Conservation (phyloP, 2,888 invertebrate genomes). For the Heliconius hortense region DNA sequence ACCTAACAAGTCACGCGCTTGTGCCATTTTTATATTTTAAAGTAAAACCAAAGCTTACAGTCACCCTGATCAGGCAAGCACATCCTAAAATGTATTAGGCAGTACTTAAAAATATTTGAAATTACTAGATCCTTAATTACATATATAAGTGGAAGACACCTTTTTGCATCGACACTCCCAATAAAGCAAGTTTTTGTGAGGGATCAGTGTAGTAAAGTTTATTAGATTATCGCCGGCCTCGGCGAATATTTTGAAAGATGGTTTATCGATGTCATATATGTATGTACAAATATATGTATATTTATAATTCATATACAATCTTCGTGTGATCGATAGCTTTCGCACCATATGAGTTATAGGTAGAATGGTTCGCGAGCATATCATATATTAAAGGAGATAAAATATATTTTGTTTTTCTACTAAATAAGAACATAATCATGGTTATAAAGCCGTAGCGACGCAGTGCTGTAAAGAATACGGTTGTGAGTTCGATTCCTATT, state of each 20-base stretch:
- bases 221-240: conserved; percentile 45
- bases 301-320: conserved; percentile 24
- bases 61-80: too few species aligned
- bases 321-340: conserved; percentile 25
- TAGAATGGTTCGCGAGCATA: background rate
- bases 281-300: conserved; percentile 37
- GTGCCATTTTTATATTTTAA: too few species aligned
- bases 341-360: conserved; percentile 9
- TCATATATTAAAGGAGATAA: background rate
- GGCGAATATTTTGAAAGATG: conserved; percentile 46
- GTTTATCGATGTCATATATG: conserved; percentile 41
- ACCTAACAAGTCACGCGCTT: too few species aligned
- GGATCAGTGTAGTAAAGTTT: conserved; percentile 44
- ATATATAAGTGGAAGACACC: conserved; percentile 32
- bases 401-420: background rate
- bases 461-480: too few species aligned
- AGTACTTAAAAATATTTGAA: background rate
- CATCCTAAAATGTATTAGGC: too few species aligned
- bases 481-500: too few species aligned
- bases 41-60: too few species aligned
- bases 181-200: conserved; percentile 45
- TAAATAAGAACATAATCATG: background rate
- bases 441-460: too few species aligned
- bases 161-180: conserved; percentile 38
- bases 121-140: background rate